These are phyloP conservation scores for Oscheius sp. DNA, from an alignment of 2,888 invertebrate species.

Conservation along the genomic window DNA sequence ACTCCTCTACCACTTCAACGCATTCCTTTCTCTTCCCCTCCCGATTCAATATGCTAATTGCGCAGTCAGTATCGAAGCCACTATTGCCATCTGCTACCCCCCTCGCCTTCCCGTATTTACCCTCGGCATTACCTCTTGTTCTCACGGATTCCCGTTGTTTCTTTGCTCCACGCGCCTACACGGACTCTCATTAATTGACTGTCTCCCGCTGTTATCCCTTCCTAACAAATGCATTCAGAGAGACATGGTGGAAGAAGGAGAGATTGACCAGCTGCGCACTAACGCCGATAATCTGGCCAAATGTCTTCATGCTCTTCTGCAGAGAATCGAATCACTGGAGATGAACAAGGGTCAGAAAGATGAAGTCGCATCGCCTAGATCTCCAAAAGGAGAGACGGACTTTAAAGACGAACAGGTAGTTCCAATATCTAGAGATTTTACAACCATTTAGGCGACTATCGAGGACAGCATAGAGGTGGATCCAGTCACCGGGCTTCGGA, in stretches of 20 bases:
- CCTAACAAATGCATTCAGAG: background rate
- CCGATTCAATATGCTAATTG: too few species aligned
- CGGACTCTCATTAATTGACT: too few species aligned
- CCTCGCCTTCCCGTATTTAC: slow-evolving; percentile 5
- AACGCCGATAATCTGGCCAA: slow-evolving; percentile 70
- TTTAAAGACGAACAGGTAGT: slow-evolving; percentile 30
- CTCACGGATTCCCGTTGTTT: slow-evolving; percentile 28
- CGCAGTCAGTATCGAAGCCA: too few species aligned
- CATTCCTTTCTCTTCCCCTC: too few species aligned
- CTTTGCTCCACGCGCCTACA: background rate
- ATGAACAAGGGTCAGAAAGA: slow-evolving; percentile 22
- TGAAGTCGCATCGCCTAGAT: slow-evolving; percentile 9
- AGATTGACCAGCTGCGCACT: slow-evolving; percentile 60
- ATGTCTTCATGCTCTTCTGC: slow-evolving; percentile 68
- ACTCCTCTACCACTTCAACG: too few species aligned
- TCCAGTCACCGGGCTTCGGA: slow-evolving; percentile 63
- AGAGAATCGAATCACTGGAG: slow-evolving; percentile 70
- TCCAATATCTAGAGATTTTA: background rate
- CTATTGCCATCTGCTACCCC: background rate
- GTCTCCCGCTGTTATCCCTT: slow-evolving; percentile 4
- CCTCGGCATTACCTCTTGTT: slow-evolving; percentile 15
- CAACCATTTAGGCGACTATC: slow-evolving; percentile 48
- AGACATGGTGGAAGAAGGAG: slow-evolving; percentile 36
- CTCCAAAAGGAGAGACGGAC: background rate
- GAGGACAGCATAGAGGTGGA: slow-evolving; percentile 64